Base-by-base conservation (phyloP, 1,140 invertebrate species). In the Brachionus rotundiformis region DNA sequence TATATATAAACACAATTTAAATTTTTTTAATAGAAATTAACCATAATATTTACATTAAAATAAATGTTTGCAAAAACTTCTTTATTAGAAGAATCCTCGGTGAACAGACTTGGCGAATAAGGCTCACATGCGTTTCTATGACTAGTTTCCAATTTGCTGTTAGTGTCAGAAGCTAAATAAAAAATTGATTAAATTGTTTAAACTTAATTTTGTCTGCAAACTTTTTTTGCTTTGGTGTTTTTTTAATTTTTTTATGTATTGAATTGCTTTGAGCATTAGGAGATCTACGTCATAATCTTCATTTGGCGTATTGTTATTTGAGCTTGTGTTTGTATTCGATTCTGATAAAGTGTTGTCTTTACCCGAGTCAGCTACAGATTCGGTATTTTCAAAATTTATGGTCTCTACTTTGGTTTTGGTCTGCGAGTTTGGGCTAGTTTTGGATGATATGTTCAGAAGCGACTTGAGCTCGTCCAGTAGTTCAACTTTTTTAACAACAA, bases 401-500 rank as follows among this genome's bases (percentile, higher is more conserved):
- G 19, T 8, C 2, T 10, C 47, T 8, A 54, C 19, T 54, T 54
- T 4, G 63, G 4, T 33, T 11, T 36, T 33, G 8, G 4, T 33
- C 3, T 36, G 16, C 36, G 63, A 68, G 3, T 33, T 68, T 16
- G 39, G 27, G 33, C 27, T 44, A 5, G 36, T 29, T 73, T 27
- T 44, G 19, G 25, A 39, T 19, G 65, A 36, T 39, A 44, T 19
- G 25, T 73, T 73, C 16, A 73, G 13, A 8, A 73, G 29, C 13
- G 68, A 44, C 41, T 73, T 73, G 25, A 73, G 29, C 36, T 73
- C 68, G 11, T 73, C 68, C 2, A 73, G 8, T 47, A 73, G 41
- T 19, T 73, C 68, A 13, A 73, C 29, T 44, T 73, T 73, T 41
- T 73, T 73, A 25, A 73, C 68, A 44, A 73, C 68, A 27, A 73